Base-by-base conservation (phyloP, 2,797 vertebrate genomes). In the Cyprinella venusta region DNA sequence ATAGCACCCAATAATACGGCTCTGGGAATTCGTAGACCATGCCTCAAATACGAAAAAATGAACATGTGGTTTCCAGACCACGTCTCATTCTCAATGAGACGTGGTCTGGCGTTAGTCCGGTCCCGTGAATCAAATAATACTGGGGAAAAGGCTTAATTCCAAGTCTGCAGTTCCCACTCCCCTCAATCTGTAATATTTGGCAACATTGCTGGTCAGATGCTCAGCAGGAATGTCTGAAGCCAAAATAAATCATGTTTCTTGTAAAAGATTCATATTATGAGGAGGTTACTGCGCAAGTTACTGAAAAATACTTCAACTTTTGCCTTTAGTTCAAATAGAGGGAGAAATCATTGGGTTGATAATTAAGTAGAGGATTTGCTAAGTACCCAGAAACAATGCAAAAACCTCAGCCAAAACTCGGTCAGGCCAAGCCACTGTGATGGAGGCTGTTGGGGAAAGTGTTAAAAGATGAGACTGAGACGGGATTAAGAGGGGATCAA, bases 291-390 rank as follows among this genome's bases (percentile, higher is more conserved):
- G 12, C 67, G n/a, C 69, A 1, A 81, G 50, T 56, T 45, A 40
- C 26, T 67, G 61, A 84, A 80, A 80, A 81, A 64, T 71, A 50
- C 18, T 76, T 75, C 6, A 82, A 76, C 64, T 74, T 77, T 71
- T 68, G 24, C 48, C n/a, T 77, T 71, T 24, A 76, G 33, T 85
- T 78, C 26, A 67, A 81, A 64, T 26, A 71, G 45, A 61, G 69
- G 68, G 74, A 79, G 45, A 84, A 85, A 85, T 85, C 87, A 68
- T 82, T 85, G 56, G 75, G 63, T 79, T 85, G 68, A 85, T 84
- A 85, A 88, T 87, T 84, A 82, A 77, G 78, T 78, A 79, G 81
- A 84, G 83, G 78, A 83, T 87, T 85, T 83, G 77, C 81, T 79
- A 85, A 87, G 85, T 79, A 86, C 38, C 83, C 84, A 81, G 74